Conservation (phyloP, 2,888 invertebrate species). For the Nesidiocoris tenuis region DNA sequence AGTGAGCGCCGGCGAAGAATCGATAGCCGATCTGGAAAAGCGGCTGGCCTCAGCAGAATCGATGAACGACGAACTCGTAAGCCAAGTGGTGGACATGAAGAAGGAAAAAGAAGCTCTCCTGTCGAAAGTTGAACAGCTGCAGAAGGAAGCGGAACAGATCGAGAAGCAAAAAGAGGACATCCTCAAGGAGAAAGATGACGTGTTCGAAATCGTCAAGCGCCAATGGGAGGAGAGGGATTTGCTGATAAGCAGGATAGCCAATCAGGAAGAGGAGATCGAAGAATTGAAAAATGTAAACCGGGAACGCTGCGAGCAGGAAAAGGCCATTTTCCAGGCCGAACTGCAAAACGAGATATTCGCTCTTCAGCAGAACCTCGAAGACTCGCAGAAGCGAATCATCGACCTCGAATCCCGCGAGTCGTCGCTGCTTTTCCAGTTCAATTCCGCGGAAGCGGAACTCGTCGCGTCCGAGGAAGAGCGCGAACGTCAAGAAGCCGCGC, state of each 20-base stretch:
- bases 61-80: slow-evolving; percentile 34
- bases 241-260: slow-evolving; percentile 40
- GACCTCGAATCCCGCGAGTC: slow-evolving; percentile 38
- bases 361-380: slow-evolving; percentile 46
- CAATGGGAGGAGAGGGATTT: slow-evolving; percentile 46
- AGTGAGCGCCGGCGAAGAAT: neutral
- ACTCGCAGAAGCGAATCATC: slow-evolving; percentile 41
- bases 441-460: slow-evolving; percentile 43
- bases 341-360: slow-evolving; percentile 45
- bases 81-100: slow-evolving; percentile 15
- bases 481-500: slow-evolving; percentile 37
- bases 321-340: slow-evolving; percentile 45
- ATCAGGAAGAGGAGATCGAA: slow-evolving; percentile 44
- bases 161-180: slow-evolving; percentile 24
- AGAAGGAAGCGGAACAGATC: neutral
- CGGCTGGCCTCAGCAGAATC: slow-evolving; percentile 27
- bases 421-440: slow-evolving; percentile 44
- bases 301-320: slow-evolving; percentile 41
- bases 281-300: slow-evolving; percentile 44
- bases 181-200: slow-evolving; percentile 42
- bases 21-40: slow-evolving; percentile 16
- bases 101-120: slow-evolving; percentile 4
- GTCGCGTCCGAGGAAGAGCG: slow-evolving; percentile 38
- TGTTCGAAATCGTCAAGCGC: slow-evolving; percentile 44
- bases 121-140: slow-evolving; percentile 10